A percentile compares a stretch with the other conserved stretches of the same genome.
Conservation (phyloP, 1,140 invertebrate species). For the Caenorhabditis brenneri region DNA sequence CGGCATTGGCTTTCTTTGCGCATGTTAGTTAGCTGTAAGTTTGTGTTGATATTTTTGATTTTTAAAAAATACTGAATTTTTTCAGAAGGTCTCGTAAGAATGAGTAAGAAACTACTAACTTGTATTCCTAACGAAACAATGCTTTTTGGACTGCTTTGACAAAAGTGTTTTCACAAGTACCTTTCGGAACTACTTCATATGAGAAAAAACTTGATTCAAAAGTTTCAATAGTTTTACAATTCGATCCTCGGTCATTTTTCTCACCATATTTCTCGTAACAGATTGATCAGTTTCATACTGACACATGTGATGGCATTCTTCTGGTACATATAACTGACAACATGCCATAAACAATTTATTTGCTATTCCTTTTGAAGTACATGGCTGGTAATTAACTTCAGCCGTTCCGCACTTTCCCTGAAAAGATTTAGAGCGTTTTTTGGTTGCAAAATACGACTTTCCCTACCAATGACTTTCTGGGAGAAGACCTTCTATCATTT, state of each 20-base stretch:
- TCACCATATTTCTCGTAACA: conserved; percentile 56
- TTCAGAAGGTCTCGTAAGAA: conserved; percentile 14
- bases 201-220: not conserved
- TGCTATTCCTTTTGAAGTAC: conserved; percentile 55
- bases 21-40: conserved; percentile 55
- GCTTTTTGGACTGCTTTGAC: no score
- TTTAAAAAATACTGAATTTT: not conserved
- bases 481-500: conserved; percentile 20
- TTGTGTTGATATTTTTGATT: not conserved
- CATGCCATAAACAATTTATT: conserved; percentile 58
- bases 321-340: conserved; percentile 56
- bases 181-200: no score
- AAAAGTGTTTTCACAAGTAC: no score
- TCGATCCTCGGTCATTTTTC: not conserved
- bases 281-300: conserved; percentile 56
- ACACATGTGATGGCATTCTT: conserved; percentile 57
- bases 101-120: no score
- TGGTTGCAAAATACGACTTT: not conserved
- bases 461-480: conserved; percentile 8
- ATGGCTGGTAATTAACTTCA: conserved; percentile 56
- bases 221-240: not conserved
- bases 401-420: conserved; percentile 52
- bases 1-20: conserved; percentile 50
- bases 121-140: no score
- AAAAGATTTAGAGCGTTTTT: not conserved